Evolutionary conservation across 2,797 vertebrate species (phyloP).

Genomic region (Coilia nasus): DNA sequence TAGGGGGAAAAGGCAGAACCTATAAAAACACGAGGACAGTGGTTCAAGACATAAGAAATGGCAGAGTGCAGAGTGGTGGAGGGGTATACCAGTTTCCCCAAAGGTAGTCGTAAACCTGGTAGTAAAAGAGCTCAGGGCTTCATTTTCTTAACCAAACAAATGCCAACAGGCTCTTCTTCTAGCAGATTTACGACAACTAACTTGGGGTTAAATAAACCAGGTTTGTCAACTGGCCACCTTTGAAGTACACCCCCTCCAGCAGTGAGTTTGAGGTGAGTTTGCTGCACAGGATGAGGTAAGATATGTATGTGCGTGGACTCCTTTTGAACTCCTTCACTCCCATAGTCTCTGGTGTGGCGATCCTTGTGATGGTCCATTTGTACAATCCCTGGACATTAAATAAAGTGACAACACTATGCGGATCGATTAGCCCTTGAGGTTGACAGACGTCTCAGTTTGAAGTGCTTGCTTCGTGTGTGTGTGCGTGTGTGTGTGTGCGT

Average conservation of each 20-base stretch:
- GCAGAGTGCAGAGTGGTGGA: too few species aligned
- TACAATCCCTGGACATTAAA: constrained; percentile 34
- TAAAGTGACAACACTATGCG: constrained; percentile 29
- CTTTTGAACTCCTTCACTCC: neutral
- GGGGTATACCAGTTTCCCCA: too few species aligned
- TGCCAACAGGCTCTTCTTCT: too few species aligned
- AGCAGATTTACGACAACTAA: too few species aligned
- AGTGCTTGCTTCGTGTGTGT: neutral
- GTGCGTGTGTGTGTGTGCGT: neutral
- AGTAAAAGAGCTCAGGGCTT: too few species aligned
- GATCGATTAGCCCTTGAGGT: constrained; percentile 40
- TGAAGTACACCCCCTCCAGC: too few species aligned
- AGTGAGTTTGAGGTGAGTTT: neutral
- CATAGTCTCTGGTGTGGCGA: neutral
- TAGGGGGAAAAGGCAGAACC: neutral
- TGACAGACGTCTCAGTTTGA: neutral
- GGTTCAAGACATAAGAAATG: neutral
- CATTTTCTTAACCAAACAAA: too few species aligned
- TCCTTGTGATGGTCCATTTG: neutral
- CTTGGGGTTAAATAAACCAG: too few species aligned
- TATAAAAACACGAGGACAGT: neutral
- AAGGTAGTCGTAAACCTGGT: too few species aligned
- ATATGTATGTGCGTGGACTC: neutral
- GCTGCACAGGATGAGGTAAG: neutral
- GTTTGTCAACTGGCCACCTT: too few species aligned